Evolutionary conservation across 2,113 vertebrate species (phyloP).

Genomic region (Microtus pennsylvanicus): DNA sequence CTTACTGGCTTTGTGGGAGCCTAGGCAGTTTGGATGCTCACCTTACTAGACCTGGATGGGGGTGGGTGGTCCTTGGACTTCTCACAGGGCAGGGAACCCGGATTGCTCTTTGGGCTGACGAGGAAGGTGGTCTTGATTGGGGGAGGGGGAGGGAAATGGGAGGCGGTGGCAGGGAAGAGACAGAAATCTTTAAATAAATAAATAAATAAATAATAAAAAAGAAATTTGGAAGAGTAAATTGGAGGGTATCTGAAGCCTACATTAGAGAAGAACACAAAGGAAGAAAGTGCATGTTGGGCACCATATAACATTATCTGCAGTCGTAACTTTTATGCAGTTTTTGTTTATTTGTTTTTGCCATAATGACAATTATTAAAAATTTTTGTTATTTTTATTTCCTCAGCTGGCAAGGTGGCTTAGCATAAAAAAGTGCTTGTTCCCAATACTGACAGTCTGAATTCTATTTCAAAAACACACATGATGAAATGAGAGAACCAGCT

Average conservation of each 20-base stretch:
- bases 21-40: no score
- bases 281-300: background rate
- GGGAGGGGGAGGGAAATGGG: no score
- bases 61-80: no score
- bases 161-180: no score
- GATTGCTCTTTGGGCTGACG: no score
- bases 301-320: background rate
- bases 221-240: background rate
- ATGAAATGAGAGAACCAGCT: background rate
- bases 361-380: background rate
- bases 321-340: background rate
- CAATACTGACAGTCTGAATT: background rate
- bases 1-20: no score
- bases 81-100: no score
- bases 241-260: background rate
- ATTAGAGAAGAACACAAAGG: background rate
- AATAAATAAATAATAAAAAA: no score
- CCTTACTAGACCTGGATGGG: no score
- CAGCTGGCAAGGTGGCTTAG: background rate
- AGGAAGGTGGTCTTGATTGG: no score
- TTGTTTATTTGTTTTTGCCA: background rate
- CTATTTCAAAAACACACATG: no score
- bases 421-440: background rate
- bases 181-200: no score
- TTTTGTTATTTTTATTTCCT: constrained; percentile 20